Evolutionary conservation across 2,888 invertebrate species (phyloP).

Genomic region (Chalcis sispes): DNA sequence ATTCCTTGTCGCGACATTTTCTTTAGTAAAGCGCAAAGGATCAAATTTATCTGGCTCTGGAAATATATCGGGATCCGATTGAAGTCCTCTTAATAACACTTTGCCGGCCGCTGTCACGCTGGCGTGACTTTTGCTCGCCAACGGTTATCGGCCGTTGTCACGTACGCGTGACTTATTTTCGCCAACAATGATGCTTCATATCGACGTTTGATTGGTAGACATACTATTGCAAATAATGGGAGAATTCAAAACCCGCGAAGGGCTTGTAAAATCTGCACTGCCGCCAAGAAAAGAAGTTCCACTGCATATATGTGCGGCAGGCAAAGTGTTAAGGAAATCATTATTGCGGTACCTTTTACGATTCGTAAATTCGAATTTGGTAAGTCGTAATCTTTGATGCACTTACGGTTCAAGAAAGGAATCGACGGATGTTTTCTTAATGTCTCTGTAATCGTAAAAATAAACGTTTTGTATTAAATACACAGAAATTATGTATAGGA

Average conservation of each 20-base stretch:
- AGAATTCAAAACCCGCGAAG: constrained; percentile 77
- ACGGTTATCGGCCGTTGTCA: too few relatives aligned
- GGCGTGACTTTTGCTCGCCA: too few relatives aligned
- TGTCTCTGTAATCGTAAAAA: constrained; percentile 64
- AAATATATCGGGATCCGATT: constrained; percentile 76
- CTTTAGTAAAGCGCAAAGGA: constrained; percentile 71
- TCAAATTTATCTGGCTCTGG: constrained; percentile 76
- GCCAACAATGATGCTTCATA: too few relatives aligned
- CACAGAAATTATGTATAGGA: not conserved
- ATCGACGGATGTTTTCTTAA: constrained; percentile 74
- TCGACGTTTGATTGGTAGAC: constrained; percentile 54
- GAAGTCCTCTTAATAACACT: too few relatives aligned
- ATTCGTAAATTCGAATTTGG: constrained; percentile 60
- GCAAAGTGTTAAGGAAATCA: too few relatives aligned
- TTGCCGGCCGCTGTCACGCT: too few relatives aligned
- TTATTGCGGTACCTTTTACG: constrained; percentile 66
- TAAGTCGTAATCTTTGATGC: constrained; percentile 67
- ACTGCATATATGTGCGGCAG: too few relatives aligned
- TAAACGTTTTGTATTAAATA: not conserved
- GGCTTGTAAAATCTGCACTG: constrained; percentile 77
- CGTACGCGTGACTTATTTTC: too few relatives aligned
- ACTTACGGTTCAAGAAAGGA: constrained; percentile 70
- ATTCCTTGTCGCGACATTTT: not conserved
- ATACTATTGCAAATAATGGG: constrained; percentile 71
- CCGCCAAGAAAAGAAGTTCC: constrained; percentile 74